Evolutionary conservation across 2,797 vertebrate genomes (phyloP), one percentile per base, ranked within the genome.

Genomic region (Periparus ater): DNA sequence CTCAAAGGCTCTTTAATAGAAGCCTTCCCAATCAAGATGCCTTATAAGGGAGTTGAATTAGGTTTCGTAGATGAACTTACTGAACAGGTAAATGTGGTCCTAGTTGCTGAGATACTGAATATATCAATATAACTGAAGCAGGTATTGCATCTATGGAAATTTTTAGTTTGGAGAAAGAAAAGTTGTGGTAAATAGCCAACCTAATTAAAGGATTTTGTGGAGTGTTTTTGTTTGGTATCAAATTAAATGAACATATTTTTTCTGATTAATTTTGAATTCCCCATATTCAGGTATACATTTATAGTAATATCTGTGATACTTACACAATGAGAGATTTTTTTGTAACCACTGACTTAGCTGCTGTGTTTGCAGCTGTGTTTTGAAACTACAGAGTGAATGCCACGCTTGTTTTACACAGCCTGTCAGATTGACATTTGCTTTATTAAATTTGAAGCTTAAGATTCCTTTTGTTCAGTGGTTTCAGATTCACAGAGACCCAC

Each of bases 391-490:
- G 45, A 34, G 21, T 92, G 66, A 89, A 71, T 83, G 67, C 60
- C 30, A 22, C 77, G 50, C 95, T 93, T 96, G 61, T 89, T 97
- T 94, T 84, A 81, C 48, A 55, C 65, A 82, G 83, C 86, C 65
- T 95, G 67, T 95, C 67, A 88, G 77, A 92, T 61, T 86, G 95
- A 74, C 30, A 53, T 81, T 95, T 87, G 50, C 38, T 90, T 94
- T 85, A 95, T 96, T 97, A 89, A 94, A 96, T 94, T 94, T 88
- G 95, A 97, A 90, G 85, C 87, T 91, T 92, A 92, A 96, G 87
- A 95, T 88, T 92, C 91, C 81, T 95, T 91, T 85, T 88, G 50
- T 91, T 97, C 74, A 61, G 32, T 71, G 44, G 65, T 91, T 96
- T 93, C 88, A 93, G 85, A 72, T 85, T 95, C 66, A 42, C 66